phyloP scores from a whole-genome alignment of 2,888 invertebrate species.

The Phragmatobia fuliginosa region DNA sequence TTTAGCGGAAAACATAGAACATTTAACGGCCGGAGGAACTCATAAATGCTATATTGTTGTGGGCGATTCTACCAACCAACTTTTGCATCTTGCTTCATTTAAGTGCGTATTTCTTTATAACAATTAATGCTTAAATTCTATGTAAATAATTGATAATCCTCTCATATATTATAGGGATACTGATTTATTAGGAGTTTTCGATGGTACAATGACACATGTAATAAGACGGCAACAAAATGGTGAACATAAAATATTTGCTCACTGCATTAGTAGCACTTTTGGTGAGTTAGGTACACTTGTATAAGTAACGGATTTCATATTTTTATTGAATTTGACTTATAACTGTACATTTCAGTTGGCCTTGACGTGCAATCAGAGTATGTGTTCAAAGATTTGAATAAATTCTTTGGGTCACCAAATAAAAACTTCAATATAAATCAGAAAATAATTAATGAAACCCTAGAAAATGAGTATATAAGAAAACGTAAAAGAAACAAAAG shows the following conservation, averaged over 20 bases:
- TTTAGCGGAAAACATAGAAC: conserved; percentile 73
- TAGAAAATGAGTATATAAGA: conserved; percentile 61
- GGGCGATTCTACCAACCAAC: conserved; percentile 88
- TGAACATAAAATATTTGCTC: conserved; percentile 80
- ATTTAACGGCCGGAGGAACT: conserved; percentile 78
- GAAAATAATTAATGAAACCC: conserved; percentile 27
- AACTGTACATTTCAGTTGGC: conserved; percentile 75
- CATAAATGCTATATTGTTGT: conserved; percentile 88
- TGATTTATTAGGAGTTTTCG: conserved; percentile 76
- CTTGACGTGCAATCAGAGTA: conserved; percentile 79
- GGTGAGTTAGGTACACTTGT: conserved; percentile 69
- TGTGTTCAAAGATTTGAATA: conserved; percentile 63
- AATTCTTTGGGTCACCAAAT: conserved; percentile 21
- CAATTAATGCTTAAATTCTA: background rate
- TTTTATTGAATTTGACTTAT: background rate
- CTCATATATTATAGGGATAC: conserved; percentile 68
- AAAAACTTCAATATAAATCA: conserved; percentile 18
- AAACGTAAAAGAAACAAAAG: conserved; percentile 70
- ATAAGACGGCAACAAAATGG: conserved; percentile 72
- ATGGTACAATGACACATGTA: conserved; percentile 74
- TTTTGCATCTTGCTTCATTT: conserved; percentile 85
- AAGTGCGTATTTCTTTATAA: conserved; percentile 72
- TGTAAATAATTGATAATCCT: background rate
- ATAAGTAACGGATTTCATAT: background rate
- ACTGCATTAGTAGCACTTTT: conserved; percentile 87